Base-by-base conservation (phyloP, 2,797 vertebrate genomes). In the Bryconaethiops microstoma region DNA sequence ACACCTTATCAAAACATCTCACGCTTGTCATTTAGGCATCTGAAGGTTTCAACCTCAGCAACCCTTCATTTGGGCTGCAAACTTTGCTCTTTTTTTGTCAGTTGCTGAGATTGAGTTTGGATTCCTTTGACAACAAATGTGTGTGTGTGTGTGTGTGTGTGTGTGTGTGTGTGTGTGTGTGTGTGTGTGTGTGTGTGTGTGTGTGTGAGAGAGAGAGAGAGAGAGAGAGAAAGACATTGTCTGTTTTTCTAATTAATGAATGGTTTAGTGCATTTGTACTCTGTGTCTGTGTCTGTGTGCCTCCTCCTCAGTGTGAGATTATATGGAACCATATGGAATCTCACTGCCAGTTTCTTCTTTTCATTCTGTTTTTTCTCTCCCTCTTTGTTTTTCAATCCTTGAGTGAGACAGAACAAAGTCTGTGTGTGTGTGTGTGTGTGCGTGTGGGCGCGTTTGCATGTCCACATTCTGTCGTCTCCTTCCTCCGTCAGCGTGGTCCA, bases 11-110 rank as follows among this genome's bases (percentile, higher is more conserved):
- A 57, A 77, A 82, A 74, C 69, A 73, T 29, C 52, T 73, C 17
- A 23, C 67, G 29, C n/a, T 71, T 68, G 70, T 71, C 40, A 52
- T 1, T 77, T 9, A 52, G 54, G 50, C 48, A 25, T 82, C 14
- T 82, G 7, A 55, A 78, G 7, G 29, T 48, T 57, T 65, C 40
- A 54, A 40, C 7, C n/a, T 39, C 55, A 40, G 35, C 79, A 81
- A 67, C 64, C 52, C 16, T 60, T 78, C 59, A 74, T 84, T 79
- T 81, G n/a, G n/a, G 17, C 55, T 19, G 23, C 62, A 50, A 72
- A 81, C 75, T 70, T 71, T 65, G 12, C 21, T 35, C 23, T 70
- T 52, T 74, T 45, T 55, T 73, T 76, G 25, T 72, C 50, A 59
- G n/a, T 29, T 54, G 16, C 57, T 50, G 29, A 77, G 65, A 50